Conservation (phyloP, 2,797 vertebrate species). For the Sarcophilus harrisii region DNA sequence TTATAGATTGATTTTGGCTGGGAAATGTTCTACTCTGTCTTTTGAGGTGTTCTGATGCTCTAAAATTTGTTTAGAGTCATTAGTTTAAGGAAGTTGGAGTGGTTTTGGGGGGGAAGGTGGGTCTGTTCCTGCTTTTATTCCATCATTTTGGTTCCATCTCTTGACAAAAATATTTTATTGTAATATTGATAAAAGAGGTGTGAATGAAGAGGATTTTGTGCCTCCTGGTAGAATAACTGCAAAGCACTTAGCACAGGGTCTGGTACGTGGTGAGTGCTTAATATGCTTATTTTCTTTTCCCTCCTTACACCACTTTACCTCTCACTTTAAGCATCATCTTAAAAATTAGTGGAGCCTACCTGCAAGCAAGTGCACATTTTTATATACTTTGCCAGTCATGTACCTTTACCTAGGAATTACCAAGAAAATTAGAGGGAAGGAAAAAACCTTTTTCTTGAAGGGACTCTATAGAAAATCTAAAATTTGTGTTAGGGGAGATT, state of each 20-base stretch:
- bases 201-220: neutral
- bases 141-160: no score
- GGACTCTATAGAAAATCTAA: neutral
- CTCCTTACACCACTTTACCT: neutral
- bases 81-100: no score
- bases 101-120: no score
- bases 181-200: neutral
- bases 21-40: no score
- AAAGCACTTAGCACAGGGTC: neutral
- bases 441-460: neutral
- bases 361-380: neutral
- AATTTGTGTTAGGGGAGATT: neutral
- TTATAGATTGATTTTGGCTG: no score
- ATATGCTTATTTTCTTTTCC: neutral
- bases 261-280: neutral
- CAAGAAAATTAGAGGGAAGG: conserved; percentile 8
- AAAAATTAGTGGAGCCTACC: conserved; percentile 15
- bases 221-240: neutral
- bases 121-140: no score
- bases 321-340: conserved; percentile 11
- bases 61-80: no score
- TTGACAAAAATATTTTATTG: neutral
- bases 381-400: neutral
- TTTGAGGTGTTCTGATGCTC: no score
- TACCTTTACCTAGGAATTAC: conserved; percentile 7